Base-by-base conservation (phyloP, 2,113 vertebrate species). In the Cephalopterus ornatus region DNA sequence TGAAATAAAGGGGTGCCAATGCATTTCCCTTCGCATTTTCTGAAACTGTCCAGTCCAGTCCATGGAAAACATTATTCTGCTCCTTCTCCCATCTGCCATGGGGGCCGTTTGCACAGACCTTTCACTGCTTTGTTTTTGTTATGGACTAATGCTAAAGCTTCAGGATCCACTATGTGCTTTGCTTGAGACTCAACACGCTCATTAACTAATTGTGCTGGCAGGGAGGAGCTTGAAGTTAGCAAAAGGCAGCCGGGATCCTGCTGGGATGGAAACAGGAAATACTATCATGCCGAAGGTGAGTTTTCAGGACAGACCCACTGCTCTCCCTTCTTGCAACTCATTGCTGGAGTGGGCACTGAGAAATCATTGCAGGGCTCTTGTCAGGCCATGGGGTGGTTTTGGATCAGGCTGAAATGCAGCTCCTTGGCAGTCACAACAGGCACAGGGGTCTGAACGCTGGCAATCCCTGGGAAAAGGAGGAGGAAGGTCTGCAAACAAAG, bases 161-260 rank as follows among this genome's bases (percentile, higher is more conserved):
- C 0, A 2, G n/a, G 77, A 42, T 82, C 62, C 82, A 37, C 66
- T 2, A 0, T 14, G 0, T 84, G 46, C 89, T 93, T 95, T 89
- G 18, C 41, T 89, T 89, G 89, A 95, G 82, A 73, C 53, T 93
- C 58, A 79, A 18, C 32, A 39, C 11, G 11, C 71, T 88, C 62
- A 46, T 96, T 91, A 89, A 73, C 70, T 85, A 89, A 89, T 89
- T 89, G 58, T 82, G 58, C 85, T 93, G 95, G 89, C 71, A 42
- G 24, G 49, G 77, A 58, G 80, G 56, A 82, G 8, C 50, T 41
- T 56, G 66, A 75, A 93, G 92, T 91, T 77, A 91, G 74, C 75
- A 74, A 79, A 86, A 68, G 30, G 26, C 4, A 4, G 72, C 39
- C 73, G 71, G 35, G 76, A 47, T 42, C 58, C 62, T 41, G n/a